These are phyloP conservation scores for Lateolabrax maculatus DNA, from an alignment of 2,797 vertebrate genomes.

Conservation along the genomic window DNA sequence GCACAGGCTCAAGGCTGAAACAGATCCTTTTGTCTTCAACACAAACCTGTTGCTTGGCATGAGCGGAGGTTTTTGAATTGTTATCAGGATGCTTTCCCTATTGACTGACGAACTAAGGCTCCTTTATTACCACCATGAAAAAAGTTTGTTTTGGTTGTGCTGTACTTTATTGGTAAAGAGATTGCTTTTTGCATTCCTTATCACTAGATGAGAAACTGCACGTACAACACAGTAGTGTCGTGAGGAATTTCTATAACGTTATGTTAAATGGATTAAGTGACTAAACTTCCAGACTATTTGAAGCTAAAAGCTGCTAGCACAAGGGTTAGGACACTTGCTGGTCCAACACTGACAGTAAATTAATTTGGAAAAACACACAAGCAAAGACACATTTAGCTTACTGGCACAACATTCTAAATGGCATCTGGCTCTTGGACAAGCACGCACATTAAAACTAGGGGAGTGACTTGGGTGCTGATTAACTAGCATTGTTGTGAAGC, in stretches of 20 bases:
- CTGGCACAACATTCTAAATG: neutral
- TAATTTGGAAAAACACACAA: neutral
- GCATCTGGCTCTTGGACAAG: neutral
- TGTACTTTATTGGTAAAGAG: conserved; percentile 15
- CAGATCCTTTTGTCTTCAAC: conserved; percentile 58
- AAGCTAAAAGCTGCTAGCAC: neutral
- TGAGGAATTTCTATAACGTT: neutral
- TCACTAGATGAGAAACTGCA: neutral
- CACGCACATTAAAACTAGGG: neutral
- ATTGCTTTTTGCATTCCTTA: conserved; percentile 15
- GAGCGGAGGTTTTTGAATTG: conserved; percentile 19
- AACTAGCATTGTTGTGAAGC: neutral
- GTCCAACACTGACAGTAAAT: neutral
- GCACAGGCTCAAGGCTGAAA: conserved; percentile 49
- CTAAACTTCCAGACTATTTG: neutral
- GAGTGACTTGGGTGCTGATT: neutral
- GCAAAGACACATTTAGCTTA: conserved; percentile 2
- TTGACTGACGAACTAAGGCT: conserved; percentile 28
- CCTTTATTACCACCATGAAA: conserved; percentile 8
- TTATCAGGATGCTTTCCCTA: conserved; percentile 23
- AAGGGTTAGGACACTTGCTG: neutral
- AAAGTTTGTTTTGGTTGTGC: conserved; percentile 1
- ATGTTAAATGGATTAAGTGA: neutral
- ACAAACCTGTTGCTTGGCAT: conserved; percentile 46
- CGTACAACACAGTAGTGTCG: neutral